Evolutionary conservation across 1,140 invertebrate genomes (phyloP).

Genomic region (Tetramorium simillimum): DNA sequence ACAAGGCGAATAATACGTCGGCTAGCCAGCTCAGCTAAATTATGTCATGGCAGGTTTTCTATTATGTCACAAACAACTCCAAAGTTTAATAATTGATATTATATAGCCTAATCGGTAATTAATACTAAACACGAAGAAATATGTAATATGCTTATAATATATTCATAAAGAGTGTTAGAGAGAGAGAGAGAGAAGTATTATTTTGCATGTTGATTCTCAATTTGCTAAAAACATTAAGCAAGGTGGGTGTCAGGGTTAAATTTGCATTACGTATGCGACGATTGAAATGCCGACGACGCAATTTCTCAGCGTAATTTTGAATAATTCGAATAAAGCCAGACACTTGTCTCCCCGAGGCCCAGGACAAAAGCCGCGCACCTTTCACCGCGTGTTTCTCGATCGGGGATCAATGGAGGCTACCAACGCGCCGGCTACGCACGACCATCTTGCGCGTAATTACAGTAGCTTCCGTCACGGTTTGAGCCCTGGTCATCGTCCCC

Average conservation of each 20-base stretch:
- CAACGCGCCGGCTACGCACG: constrained; percentile 39
- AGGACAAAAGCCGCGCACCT: constrained; percentile 57
- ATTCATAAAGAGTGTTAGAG: background rate
- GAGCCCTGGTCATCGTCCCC: constrained; percentile 68
- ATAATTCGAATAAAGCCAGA: constrained; percentile 53
- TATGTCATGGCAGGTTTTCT: background rate
- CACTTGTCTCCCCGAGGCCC: constrained; percentile 36
- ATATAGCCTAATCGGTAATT: background rate
- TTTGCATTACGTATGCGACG: background rate
- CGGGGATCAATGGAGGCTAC: constrained; percentile 64
- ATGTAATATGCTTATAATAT: background rate
- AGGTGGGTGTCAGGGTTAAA: background rate
- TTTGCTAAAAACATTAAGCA: background rate
- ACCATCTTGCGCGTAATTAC: constrained; percentile 76
- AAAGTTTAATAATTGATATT: background rate
- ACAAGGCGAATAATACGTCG: background rate
- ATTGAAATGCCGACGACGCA: background rate
- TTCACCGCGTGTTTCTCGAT: constrained; percentile 68
- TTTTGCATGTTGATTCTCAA: constrained; percentile 22
- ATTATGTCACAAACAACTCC: background rate
- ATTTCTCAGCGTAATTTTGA: constrained; percentile 52
- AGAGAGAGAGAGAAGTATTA: background rate
- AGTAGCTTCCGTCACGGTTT: constrained; percentile 74
- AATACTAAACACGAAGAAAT: background rate
- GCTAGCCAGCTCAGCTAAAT: background rate